These are phyloP conservation scores for Peromyscus nudipes DNA, from an alignment of 2,797 vertebrate genomes.

Conservation along the genomic window DNA sequence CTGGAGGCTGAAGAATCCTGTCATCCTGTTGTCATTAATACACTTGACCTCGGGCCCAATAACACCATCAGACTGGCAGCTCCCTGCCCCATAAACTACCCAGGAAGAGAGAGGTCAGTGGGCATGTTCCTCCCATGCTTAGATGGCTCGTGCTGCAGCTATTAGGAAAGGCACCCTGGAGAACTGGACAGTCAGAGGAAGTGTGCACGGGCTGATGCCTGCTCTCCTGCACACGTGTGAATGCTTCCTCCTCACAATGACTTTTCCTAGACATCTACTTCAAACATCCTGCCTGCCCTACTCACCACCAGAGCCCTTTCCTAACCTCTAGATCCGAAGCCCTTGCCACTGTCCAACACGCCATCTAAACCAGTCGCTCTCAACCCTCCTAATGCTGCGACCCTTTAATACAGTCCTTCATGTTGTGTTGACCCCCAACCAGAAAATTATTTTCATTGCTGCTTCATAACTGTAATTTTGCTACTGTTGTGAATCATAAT, in stretches of 20 bases:
- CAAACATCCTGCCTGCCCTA: not conserved
- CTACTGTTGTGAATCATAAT: not conserved
- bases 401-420: not conserved
- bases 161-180: not conserved
- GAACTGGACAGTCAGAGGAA: not conserved
- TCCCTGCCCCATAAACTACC: not conserved
- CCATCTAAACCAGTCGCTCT: not conserved
- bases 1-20: not conserved
- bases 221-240: not conserved
- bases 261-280: not conserved
- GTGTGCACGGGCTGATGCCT: not conserved
- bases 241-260: not conserved
- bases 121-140: not conserved
- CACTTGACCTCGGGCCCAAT: not conserved
- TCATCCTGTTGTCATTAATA: not conserved
- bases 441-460: not conserved
- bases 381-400: not conserved
- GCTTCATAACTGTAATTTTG: not conserved
- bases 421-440: not conserved
- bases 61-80: not conserved
- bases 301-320: not conserved
- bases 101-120: not conserved
- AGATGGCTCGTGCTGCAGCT: not conserved
- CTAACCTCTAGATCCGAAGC: not conserved
- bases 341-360: not conserved